Percentiles rank a stretch among this genome's conserved stretches.
Conservation (phyloP, 2,888 invertebrate genomes). For the Didymodactylos carnosus region DNA sequence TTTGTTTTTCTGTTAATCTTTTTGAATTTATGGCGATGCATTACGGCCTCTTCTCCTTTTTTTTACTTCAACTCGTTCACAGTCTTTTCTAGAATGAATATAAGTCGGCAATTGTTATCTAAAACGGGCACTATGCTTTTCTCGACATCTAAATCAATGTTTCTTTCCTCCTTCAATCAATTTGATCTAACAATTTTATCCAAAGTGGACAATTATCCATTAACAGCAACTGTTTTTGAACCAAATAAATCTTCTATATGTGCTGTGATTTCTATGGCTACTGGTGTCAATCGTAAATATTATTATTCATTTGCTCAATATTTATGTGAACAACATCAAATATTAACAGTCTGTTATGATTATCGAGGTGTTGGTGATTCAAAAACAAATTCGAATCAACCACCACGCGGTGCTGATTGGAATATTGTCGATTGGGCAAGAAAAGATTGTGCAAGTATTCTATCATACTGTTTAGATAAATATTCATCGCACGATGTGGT, state of each 20-base stretch:
- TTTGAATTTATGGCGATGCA: too few relatives aligned
- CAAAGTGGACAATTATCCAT: neutral
- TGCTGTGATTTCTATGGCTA: neutral
- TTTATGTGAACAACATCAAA: neutral
- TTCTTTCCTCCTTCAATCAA: too few relatives aligned
- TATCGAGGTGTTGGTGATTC: neutral
- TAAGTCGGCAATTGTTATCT: too few relatives aligned
- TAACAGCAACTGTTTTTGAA: neutral
- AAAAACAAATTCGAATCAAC: too few relatives aligned
- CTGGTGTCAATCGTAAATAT: neutral
- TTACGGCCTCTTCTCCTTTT: too few relatives aligned
- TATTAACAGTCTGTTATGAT: neutral
- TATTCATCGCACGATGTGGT: neutral
- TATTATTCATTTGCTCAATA: neutral
- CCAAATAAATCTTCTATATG: neutral
- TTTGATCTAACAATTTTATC: neutral
- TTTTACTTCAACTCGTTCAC: too few relatives aligned
- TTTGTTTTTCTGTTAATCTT: too few relatives aligned
- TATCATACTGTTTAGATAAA: neutral
- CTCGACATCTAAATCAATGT: too few relatives aligned
- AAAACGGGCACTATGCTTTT: too few relatives aligned
- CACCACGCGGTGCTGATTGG: too few relatives aligned
- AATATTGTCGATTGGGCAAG: neutral
- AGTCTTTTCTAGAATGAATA: too few relatives aligned
- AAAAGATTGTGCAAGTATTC: neutral